Evolutionary conservation across 2,888 invertebrate genomes (phyloP).

Genomic region (Sicus ferrugineus): DNA sequence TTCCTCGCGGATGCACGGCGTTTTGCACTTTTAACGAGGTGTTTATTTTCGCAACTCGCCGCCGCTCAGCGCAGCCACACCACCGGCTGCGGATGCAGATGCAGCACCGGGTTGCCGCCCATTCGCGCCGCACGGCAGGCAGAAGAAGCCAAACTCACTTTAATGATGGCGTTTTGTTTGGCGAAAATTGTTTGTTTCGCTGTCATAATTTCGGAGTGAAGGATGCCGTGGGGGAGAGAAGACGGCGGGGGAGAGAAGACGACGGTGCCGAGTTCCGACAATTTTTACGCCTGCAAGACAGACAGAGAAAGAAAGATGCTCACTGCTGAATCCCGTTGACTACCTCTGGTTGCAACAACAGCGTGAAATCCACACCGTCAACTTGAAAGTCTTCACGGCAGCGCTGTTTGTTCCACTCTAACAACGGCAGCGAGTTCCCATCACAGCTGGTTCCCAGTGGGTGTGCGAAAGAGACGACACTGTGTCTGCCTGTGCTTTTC

Average conservation of each 20-base stretch:
- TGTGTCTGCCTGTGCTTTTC: constrained; percentile 19
- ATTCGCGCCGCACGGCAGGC: constrained; percentile 30
- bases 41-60: constrained; percentile 60
- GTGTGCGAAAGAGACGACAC: not conserved
- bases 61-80: constrained; percentile 31
- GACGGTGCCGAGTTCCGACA: not conserved
- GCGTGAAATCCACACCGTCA: not conserved
- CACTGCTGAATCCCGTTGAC: not conserved
- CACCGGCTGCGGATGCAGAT: constrained; percentile 22
- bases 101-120: constrained; percentile 36
- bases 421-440: not conserved
- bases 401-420: not conserved
- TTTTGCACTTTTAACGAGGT: constrained; percentile 59
- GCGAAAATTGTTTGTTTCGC: constrained; percentile 59
- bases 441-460: not conserved
- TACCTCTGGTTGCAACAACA: not conserved
- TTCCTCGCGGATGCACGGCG: constrained; percentile 34
- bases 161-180: constrained; percentile 60
- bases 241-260: not conserved
- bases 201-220: constrained; percentile 45
- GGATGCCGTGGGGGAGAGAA: constrained; percentile 1
- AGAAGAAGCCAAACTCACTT: constrained; percentile 57
- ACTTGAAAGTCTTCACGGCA: not conserved
- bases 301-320: not conserved
- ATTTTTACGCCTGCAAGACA: not conserved